phyloP scores from a whole-genome alignment of 2,797 vertebrate genomes.

The Tragelaphus eurycerus region DNA sequence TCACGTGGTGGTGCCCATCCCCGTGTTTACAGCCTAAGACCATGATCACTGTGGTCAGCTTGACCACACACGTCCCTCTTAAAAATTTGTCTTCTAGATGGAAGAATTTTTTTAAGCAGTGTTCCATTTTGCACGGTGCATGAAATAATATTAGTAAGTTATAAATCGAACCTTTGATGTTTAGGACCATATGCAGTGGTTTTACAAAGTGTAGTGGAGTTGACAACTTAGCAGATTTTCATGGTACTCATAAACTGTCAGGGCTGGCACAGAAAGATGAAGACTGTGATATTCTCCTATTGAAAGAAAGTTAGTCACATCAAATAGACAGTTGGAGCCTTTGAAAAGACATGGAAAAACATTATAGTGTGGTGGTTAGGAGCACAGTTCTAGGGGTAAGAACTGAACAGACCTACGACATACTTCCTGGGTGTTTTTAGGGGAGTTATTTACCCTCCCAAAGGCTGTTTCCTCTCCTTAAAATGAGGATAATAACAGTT shows the following conservation, averaged over 20 bases:
- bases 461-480: background rate
- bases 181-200: background rate
- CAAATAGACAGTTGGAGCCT: background rate
- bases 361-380: background rate
- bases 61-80: background rate
- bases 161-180: background rate
- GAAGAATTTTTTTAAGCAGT: background rate
- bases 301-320: background rate
- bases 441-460: background rate
- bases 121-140: background rate
- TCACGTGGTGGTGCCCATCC: background rate
- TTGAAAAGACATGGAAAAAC: background rate
- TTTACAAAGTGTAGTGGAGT: background rate
- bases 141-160: background rate
- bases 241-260: background rate
- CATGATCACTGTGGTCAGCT: background rate
- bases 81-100: background rate
- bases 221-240: background rate
- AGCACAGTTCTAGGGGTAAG: background rate
- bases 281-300: background rate
- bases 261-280: background rate
- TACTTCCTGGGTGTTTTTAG: background rate
- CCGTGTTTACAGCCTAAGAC: background rate
- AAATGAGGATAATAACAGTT: background rate
- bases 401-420: background rate